Evolutionary conservation across 2,797 vertebrate species (phyloP).

Genomic region (Sebastes alutus): DNA sequence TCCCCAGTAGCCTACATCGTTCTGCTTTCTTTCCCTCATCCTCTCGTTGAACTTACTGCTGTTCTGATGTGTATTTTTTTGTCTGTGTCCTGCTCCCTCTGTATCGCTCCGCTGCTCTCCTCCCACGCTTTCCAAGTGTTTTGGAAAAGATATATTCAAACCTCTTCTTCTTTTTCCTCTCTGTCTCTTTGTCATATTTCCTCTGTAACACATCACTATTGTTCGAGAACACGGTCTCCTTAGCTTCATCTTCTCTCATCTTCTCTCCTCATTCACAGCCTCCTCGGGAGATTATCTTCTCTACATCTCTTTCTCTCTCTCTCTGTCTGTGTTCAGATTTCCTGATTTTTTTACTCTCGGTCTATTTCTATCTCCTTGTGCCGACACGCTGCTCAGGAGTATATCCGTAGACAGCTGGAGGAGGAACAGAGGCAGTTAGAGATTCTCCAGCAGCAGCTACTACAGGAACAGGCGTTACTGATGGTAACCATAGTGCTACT

Average conservation of each 20-base stretch:
- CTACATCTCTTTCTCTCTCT: constrained; percentile 11
- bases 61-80: constrained; percentile 14
- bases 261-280: constrained; percentile 20
- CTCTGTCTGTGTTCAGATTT: constrained; percentile 21
- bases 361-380: constrained; percentile 57
- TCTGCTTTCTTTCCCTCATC: constrained; percentile 4
- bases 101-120: constrained; percentile 64
- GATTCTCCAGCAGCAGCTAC: constrained; percentile 99
- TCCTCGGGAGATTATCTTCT: constrained; percentile 34
- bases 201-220: constrained; percentile 26
- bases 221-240: constrained; percentile 2
- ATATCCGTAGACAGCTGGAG: constrained; percentile 99
- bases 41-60: constrained; percentile 20
- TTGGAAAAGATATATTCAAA: constrained; percentile 82
- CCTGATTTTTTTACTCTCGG: constrained; percentile 38
- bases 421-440: constrained; percentile 99
- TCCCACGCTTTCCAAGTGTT: constrained; percentile 50
- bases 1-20: not conserved
- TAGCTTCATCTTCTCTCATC: constrained; percentile 15
- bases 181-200: constrained; percentile 10
- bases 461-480: constrained; percentile 98
- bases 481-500: constrained; percentile 88
- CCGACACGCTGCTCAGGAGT: constrained; percentile 89
- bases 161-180: not conserved
- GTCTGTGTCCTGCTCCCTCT: constrained; percentile 15